Percentiles rank a stretch among this genome's conserved stretches.
These are phyloP conservation scores for Drosophila equinoxialis DNA, from an alignment of 1,140 invertebrate genomes.

Conservation along the genomic window DNA sequence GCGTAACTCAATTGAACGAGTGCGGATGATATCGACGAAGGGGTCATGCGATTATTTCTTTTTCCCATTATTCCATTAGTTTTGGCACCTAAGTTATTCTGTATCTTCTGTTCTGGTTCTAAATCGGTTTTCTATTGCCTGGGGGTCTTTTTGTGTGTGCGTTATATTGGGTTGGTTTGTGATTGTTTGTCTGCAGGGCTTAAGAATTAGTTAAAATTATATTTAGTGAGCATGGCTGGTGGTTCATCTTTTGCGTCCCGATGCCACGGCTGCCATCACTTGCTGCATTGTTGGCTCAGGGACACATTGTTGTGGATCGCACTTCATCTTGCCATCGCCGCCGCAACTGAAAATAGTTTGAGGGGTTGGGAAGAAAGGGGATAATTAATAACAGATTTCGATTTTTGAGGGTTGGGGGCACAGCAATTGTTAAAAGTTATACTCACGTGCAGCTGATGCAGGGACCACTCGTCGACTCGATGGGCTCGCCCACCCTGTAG, in stretches of 20 bases:
- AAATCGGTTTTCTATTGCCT: slow-evolving; percentile 49
- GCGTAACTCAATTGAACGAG: slow-evolving; percentile 68
- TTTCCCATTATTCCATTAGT: slow-evolving; percentile 42
- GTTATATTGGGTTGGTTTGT: slow-evolving; percentile 48
- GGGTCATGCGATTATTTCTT: slow-evolving; percentile 31
- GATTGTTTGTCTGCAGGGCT: slow-evolving; percentile 80
- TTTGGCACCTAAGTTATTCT: slow-evolving; percentile 61
- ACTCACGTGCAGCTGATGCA: slow-evolving; percentile 96
- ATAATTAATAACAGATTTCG: background rate
- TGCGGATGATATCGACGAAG: slow-evolving; percentile 50
- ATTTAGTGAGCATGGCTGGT: slow-evolving; percentile 82
- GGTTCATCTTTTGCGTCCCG: slow-evolving; percentile 87
- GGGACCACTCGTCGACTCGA: slow-evolving; percentile 92
- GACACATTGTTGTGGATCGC: slow-evolving; percentile 93
- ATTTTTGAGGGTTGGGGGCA: background rate
- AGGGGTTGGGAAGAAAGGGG: background rate
- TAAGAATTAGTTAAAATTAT: slow-evolving; percentile 82
- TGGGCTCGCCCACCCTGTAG: slow-evolving; percentile 92
- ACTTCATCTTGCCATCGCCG: slow-evolving; percentile 95
- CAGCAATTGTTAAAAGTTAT: background rate
- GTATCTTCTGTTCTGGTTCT: slow-evolving; percentile 30
- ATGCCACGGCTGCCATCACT: slow-evolving; percentile 91
- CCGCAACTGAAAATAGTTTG: slow-evolving; percentile 87
- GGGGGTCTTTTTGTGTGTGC: slow-evolving; percentile 47
- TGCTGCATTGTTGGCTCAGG: slow-evolving; percentile 94